These are phyloP conservation scores for Brachionus rotundiformis DNA, from an alignment of 1,140 invertebrate species.

Conservation along the genomic window DNA sequence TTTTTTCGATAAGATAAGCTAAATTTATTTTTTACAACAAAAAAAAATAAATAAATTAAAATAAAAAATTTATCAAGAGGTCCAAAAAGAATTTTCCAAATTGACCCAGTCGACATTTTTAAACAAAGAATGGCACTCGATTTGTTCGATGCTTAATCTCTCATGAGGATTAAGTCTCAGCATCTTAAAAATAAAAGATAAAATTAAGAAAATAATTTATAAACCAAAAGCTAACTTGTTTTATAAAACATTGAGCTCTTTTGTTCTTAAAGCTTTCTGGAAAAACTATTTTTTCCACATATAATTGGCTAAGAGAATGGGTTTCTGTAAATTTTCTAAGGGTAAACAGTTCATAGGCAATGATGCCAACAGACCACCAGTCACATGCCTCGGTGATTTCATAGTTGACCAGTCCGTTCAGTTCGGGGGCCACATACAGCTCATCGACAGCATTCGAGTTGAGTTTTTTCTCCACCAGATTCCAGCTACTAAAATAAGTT, in stretches of 20 bases:
- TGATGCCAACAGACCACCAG: conserved; percentile 39
- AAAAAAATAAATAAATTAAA: background rate
- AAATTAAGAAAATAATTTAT: background rate
- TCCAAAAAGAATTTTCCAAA: conserved; percentile 35
- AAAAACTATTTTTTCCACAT: background rate
- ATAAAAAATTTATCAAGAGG: background rate
- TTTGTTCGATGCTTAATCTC: conserved; percentile 32
- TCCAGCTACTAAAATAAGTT: conserved; percentile 40
- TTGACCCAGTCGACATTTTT: conserved; percentile 30
- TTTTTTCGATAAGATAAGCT: no score
- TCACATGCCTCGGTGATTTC: background rate
- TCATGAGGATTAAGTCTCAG: conserved; percentile 14
- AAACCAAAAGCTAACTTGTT: conserved; percentile 18
- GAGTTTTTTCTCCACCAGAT: conserved; percentile 20
- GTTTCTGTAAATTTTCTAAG: background rate
- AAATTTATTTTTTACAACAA: no score
- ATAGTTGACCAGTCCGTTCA: background rate
- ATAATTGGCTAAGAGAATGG: background rate
- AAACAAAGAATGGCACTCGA: conserved; percentile 9
- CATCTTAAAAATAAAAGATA: background rate
- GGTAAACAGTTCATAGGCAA: conserved; percentile 46
- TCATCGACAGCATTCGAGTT: background rate
- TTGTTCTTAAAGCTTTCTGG: background rate
- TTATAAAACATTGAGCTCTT: background rate
- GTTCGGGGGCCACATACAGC: conserved; percentile 10